Base-by-base conservation (phyloP, 2,888 invertebrate genomes). In the Seira sanloemensis region DNA sequence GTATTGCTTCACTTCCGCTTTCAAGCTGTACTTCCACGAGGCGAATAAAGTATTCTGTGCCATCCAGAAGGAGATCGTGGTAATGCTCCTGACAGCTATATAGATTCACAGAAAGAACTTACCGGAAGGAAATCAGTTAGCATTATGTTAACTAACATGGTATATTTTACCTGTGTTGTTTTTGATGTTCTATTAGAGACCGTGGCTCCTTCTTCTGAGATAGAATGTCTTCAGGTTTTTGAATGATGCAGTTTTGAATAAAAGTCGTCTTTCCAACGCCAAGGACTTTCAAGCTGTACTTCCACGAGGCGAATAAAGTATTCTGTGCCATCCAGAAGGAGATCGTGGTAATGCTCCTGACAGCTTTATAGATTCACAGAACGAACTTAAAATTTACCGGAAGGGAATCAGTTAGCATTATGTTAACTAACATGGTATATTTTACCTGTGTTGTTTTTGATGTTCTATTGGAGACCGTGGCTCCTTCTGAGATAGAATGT, bases 181-280 rank as follows among this genome's bases (percentile, higher is more conserved):
- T 37, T 12, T 12, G 37, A 37, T 37, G 37, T 12, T 4, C 4
- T 12, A 12, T 7, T 37, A 12, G 12, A 7, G 37, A 7, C 37
- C 5, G 37, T 12, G 37, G 4, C 12, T n/a, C n/a, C n/a, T n/a
- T 27, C 65, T 1, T n/a, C n/a, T n/a, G n/a, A n/a, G n/a, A n/a
- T n/a, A 7, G 4, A 37, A 37, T 37, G 12, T 4, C 97, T 91
- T 97, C 97, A 91, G 94, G 93, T 89, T 95, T 94, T 90, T 94
- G 23, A n/a, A 62, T 94, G 74, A 96, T 96, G 91, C 96, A 97
- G 74, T 96, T 95, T 91, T 97, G 96, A 87, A 97, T 94, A 90
- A 97, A 92, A 91, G 97, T 97, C 18, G 97, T 97, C 93, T 97
- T 97, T 80, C 97, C 97, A 46, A 97, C 96, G 93, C 96, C 95